Conservation (phyloP, 1,140 invertebrate species). For the Drosophila hydei region DNA sequence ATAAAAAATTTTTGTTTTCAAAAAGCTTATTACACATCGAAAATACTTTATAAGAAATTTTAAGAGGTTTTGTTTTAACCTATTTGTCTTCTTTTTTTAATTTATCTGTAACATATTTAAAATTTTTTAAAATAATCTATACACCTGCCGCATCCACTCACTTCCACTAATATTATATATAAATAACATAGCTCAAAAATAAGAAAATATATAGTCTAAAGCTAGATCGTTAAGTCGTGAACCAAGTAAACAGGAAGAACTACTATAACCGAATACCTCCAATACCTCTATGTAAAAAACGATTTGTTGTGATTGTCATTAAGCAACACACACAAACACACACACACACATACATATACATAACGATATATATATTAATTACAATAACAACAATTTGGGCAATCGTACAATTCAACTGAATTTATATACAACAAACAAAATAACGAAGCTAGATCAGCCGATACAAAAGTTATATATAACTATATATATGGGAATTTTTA, state of each 20-base stretch:
- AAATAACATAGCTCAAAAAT: constrained; percentile 5
- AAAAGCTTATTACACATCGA: too few species aligned
- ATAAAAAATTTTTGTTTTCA: too few species aligned
- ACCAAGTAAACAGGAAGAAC: constrained; percentile 80
- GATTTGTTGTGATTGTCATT: constrained; percentile 70
- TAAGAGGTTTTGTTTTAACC: too few species aligned
- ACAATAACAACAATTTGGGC: constrained; percentile 65
- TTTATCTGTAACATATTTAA: too few species aligned
- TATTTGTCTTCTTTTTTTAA: too few species aligned
- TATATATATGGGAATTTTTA: constrained; percentile 62
- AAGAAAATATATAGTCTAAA: constrained; percentile 29
- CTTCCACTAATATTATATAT: constrained; percentile 5
- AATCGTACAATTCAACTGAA: constrained; percentile 82
- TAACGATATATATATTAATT: constrained; percentile 44
- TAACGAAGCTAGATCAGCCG: constrained; percentile 23
- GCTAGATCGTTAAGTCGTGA: constrained; percentile 50
- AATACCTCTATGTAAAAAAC: constrained; percentile 74
- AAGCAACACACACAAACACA: constrained; percentile 31
- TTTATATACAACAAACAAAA: constrained; percentile 71
- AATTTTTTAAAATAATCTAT: background rate
- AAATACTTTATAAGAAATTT: too few species aligned
- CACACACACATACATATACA: constrained; percentile 32
- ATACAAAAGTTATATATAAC: constrained; percentile 33
- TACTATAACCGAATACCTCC: constrained; percentile 82
- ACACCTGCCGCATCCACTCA: constrained; percentile 1